Evolutionary conservation across 2,113 vertebrate genomes (phyloP).

Genomic region (Micromys minutus): DNA sequence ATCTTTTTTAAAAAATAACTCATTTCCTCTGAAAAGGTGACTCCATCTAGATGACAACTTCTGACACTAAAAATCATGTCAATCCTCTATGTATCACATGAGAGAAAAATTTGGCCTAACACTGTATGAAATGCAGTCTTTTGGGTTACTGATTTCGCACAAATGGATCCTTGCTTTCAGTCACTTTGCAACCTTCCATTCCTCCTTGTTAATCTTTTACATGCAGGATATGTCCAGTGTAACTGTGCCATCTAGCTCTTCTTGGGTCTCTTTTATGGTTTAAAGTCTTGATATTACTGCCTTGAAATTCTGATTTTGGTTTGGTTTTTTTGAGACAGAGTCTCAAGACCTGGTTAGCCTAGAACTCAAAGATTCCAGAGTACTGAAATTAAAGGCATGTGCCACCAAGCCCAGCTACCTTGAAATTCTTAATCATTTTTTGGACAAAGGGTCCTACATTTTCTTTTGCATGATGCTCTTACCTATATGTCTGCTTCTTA

Average conservation of each 20-base stretch:
- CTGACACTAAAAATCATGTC: neutral
- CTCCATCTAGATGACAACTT: neutral
- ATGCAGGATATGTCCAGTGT: neutral
- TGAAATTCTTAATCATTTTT: neutral
- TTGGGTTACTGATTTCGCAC: neutral
- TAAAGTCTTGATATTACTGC: neutral
- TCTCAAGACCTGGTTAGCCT: neutral
- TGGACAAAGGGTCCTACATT: neutral
- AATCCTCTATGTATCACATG: neutral
- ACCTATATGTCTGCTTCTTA: neutral
- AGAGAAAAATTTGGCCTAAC: neutral
- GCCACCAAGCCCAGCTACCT: neutral
- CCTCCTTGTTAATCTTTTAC: neutral
- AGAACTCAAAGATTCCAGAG: neutral
- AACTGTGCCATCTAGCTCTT: neutral
- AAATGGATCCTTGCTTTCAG: neutral
- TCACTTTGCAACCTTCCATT: neutral
- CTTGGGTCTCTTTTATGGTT: neutral
- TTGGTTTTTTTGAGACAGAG: neutral
- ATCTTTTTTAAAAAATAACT: too few species aligned
- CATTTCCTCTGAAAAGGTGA: neutral
- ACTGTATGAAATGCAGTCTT: neutral
- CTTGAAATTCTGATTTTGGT: neutral
- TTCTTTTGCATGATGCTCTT: neutral
- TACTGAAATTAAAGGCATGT: neutral